Evolutionary conservation across 2,888 invertebrate species (phyloP), one percentile per base, ranked within the genome.

Genomic region (Timandra comae): DNA sequence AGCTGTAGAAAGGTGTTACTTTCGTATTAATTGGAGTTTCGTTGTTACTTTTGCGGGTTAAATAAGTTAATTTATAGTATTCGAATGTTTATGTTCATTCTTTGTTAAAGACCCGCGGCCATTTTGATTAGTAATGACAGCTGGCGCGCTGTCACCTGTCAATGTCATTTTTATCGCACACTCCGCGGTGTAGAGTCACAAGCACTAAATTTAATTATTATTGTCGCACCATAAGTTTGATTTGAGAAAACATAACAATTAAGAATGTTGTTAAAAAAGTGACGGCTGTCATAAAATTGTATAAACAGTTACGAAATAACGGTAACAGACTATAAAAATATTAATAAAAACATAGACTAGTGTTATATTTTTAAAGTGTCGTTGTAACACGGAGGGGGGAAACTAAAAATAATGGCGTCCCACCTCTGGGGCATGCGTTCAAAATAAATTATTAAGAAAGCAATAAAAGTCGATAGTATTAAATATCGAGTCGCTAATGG

Each of bases 401-500:
- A 6, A 2, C 24, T 24, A 24, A 24, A 24, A 24, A 24, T 24
- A 24, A 24, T 10, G 9, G 11, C 24, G 24, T 11, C 9, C 11
- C 16, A 16, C 16, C 16, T 16, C 16, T 16, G 3, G 16, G 9
- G 10, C 8, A 11, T 24, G 7, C 24, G 24, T 24, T 11, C 24
- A 24, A 24, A 24, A 24, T 24, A 24, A 24, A 24, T 24, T 24
- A 24, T 24, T 24, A 7, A 24, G 24, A 24, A 11, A 24, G 24
- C 24, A 24, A 24, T 24, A 24, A 24, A 38, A 46, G 46, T 49
- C 46, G 46, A 49, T 59, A 63, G 73, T 74, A 74, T 77, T 78
- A 70, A 72, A 74, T 81, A 73, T 79, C 80, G 63, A 56, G 55
- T 55, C 66, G 48, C 82, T 84, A 84, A 85, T 84, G 84, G 81